These are phyloP conservation scores for Arctocebus calabarensis DNA, from an alignment of 2,797 vertebrate species.

Conservation along the genomic window DNA sequence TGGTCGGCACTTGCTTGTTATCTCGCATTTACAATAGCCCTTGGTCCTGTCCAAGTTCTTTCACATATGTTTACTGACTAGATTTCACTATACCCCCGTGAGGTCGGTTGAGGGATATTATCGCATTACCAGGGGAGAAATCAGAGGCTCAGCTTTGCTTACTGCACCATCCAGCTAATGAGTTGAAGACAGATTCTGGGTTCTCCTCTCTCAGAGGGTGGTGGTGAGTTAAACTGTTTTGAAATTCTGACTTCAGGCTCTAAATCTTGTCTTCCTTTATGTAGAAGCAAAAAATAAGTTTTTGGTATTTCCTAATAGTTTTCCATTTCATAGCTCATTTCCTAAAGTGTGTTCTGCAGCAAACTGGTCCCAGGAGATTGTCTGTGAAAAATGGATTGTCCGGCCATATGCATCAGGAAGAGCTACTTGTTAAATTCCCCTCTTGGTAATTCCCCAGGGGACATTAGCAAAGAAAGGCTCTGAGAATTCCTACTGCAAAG, in stretches of 20 bases:
- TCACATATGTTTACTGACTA: not conserved
- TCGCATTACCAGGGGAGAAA: not conserved
- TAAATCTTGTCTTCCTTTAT: slow-evolving; percentile 71
- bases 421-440: not conserved
- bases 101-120: not conserved
- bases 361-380: not conserved
- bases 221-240: slow-evolving; percentile 55
- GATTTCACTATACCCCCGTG: not conserved
- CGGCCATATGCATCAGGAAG: not conserved
- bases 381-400: not conserved
- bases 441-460: not conserved
- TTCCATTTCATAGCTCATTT: slow-evolving; percentile 59
- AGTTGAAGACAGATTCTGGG: not conserved
- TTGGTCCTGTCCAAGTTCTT: slow-evolving; percentile 16
- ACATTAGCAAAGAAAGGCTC: slow-evolving; percentile 40
- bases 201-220: not conserved
- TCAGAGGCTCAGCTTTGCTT: not conserved
- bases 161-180: not conserved
- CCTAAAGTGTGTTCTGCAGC: not conserved
- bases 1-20: not conserved
- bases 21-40: not conserved
- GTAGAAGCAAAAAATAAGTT: slow-evolving; percentile 62
- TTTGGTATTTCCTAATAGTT: slow-evolving; percentile 70
- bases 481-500: slow-evolving; percentile 41
- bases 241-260: slow-evolving; percentile 61